phyloP scores from a whole-genome alignment of 2,888 invertebrate species.

The Abrostola tripartita region DNA sequence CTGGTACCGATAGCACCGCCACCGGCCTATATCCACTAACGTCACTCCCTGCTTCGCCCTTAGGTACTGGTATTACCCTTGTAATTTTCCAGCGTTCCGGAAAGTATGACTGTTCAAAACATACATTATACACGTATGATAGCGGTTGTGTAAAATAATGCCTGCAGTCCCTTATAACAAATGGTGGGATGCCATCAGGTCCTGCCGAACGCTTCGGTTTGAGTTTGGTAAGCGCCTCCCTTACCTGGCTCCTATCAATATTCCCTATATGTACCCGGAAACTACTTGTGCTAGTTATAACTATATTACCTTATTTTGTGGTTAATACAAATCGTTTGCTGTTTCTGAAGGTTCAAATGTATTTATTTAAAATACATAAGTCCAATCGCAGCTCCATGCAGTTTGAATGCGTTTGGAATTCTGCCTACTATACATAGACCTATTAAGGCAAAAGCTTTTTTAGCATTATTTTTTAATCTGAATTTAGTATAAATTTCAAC shows the following conservation, averaged over 20 bases:
- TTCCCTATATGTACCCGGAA: neutral
- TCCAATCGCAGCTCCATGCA: too few relatives aligned
- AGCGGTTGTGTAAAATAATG: neutral
- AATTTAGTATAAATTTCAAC: too few relatives aligned
- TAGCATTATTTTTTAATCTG: too few relatives aligned
- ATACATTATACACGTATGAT: neutral
- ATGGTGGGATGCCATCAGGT: constrained; percentile 4
- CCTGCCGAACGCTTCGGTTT: neutral
- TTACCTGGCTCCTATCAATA: neutral
- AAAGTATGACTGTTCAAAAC: constrained; percentile 1
- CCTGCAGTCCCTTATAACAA: neutral
- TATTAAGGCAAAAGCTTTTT: too few relatives aligned
- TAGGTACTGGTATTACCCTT: constrained; percentile 3
- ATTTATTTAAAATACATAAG: too few relatives aligned
- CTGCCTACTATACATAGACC: too few relatives aligned
- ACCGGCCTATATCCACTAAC: constrained; percentile 9
- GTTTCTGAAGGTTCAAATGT: too few relatives aligned
- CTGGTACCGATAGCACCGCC: constrained; percentile 7
- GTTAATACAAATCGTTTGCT: too few relatives aligned
- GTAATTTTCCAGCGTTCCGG: constrained; percentile 8
- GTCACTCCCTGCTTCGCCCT: neutral
- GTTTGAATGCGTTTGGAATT: too few relatives aligned
- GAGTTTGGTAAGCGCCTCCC: neutral
- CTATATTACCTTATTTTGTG: too few relatives aligned
- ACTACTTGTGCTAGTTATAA: neutral